These are phyloP conservation scores for Gallinago stenura DNA, from an alignment of 2,797 vertebrate genomes.

Conservation along the genomic window DNA sequence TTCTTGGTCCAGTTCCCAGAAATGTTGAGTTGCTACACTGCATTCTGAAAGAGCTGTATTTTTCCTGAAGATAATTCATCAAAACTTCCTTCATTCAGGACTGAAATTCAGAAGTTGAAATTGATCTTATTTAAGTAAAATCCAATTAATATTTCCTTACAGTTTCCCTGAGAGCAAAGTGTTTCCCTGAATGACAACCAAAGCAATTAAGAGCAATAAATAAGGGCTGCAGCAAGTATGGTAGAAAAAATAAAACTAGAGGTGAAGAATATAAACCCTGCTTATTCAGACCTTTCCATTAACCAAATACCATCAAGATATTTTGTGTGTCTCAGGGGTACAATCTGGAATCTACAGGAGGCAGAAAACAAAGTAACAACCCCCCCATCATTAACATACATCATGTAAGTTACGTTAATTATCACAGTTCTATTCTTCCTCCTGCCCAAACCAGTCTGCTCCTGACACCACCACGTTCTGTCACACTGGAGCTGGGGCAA, in stretches of 20 bases:
- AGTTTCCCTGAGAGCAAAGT: background rate
- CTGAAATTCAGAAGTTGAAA: background rate
- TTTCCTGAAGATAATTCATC: background rate
- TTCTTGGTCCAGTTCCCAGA: background rate
- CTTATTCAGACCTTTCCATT: background rate
- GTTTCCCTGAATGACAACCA: background rate
- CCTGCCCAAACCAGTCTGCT: background rate
- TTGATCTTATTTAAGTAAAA: background rate
- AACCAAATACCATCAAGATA: background rate
- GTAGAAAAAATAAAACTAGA: background rate
- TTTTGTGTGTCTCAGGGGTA: background rate
- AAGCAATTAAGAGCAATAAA: background rate
- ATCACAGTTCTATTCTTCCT: background rate
- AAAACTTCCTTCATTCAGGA: background rate
- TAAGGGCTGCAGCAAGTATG: rapidly evolving
- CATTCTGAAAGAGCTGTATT: background rate
- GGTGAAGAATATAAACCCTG: background rate
- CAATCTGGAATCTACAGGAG: background rate
- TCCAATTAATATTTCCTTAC: background rate
- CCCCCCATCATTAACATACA: background rate
- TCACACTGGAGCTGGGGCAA: background rate
- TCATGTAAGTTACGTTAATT: background rate
- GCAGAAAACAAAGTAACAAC: background rate
- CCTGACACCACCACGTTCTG: background rate
- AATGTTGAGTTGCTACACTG: background rate